phyloP scores from a whole-genome alignment of 2,888 invertebrate genomes.

The Camponotus fellah region DNA sequence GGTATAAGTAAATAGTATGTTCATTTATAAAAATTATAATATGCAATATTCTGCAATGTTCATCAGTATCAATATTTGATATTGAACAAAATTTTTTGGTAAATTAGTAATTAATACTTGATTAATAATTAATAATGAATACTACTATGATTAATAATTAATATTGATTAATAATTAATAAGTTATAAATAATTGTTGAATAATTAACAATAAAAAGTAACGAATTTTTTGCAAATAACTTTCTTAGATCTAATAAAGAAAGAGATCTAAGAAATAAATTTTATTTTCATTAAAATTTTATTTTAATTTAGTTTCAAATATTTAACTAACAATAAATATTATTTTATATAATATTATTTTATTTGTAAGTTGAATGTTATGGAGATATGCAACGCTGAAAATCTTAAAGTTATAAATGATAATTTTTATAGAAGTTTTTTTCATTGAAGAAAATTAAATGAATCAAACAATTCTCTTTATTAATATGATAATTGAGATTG shows the following conservation, averaged over 20 bases:
- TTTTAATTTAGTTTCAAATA: slow-evolving; percentile 7
- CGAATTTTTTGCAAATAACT: background rate
- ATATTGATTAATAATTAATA: slow-evolving; percentile 5
- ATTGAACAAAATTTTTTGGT: background rate
- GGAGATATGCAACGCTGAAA: background rate
- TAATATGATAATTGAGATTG: background rate
- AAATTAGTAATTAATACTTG: background rate
- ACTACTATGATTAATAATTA: background rate
- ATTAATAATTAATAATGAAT: too few relatives aligned
- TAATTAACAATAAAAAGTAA: slow-evolving; percentile 5
- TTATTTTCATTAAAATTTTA: background rate
- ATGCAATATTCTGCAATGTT: background rate
- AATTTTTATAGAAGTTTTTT: background rate
- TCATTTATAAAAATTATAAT: background rate
- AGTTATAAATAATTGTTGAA: background rate
- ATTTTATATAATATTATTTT: background rate
- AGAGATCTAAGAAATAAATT: too few relatives aligned
- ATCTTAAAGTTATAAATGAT: background rate
- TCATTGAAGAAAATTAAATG: background rate
- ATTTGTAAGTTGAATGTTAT: background rate
- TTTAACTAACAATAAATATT: background rate
- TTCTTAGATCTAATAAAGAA: background rate
- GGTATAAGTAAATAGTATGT: background rate
- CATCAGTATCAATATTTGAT: background rate
- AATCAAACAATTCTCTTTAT: background rate